Conservation (phyloP, 2,797 vertebrate genomes). For the Chelmon rostratus region DNA sequence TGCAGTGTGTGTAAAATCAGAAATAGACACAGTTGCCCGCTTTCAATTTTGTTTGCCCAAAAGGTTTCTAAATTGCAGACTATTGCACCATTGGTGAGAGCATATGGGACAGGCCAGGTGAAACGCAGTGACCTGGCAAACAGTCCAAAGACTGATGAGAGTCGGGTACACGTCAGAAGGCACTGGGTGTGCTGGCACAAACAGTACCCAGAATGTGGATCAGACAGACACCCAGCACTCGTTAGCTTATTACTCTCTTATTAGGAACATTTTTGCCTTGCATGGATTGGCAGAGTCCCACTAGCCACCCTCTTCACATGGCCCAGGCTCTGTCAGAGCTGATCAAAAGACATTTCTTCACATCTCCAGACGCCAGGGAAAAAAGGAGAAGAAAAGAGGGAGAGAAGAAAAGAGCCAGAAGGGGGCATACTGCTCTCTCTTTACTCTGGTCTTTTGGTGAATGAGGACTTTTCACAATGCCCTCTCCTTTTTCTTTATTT, state of each 20-base stretch:
- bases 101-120: slow-evolving; percentile 81
- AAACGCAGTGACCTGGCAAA: slow-evolving; percentile 79
- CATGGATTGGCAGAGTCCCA: slow-evolving; percentile 83
- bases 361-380: slow-evolving; percentile 84
- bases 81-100: slow-evolving; percentile 68
- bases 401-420: slow-evolving; percentile 93
- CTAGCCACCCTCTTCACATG: slow-evolving; percentile 83
- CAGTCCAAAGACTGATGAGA: slow-evolving; percentile 71
- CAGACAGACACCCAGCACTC: slow-evolving; percentile 80
- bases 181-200: slow-evolving; percentile 81
- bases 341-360: slow-evolving; percentile 89
- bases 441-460: slow-evolving; percentile 84
- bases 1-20: slow-evolving; percentile 54
- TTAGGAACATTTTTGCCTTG: slow-evolving; percentile 85
- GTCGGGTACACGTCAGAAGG: slow-evolving; percentile 76
- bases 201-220: slow-evolving; percentile 75
- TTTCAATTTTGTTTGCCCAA: slow-evolving; percentile 52
- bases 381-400: slow-evolving; percentile 83
- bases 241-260: slow-evolving; percentile 87
- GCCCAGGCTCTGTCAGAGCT: slow-evolving; percentile 85
- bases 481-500: slow-evolving; percentile 78
- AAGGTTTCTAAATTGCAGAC: slow-evolving; percentile 60
- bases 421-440: slow-evolving; percentile 94
- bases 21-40: slow-evolving; percentile 46
- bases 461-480: slow-evolving; percentile 86